These are phyloP conservation scores for Kryptolebias marmoratus DNA, from an alignment of 2,113 vertebrate species.

Conservation along the genomic window DNA sequence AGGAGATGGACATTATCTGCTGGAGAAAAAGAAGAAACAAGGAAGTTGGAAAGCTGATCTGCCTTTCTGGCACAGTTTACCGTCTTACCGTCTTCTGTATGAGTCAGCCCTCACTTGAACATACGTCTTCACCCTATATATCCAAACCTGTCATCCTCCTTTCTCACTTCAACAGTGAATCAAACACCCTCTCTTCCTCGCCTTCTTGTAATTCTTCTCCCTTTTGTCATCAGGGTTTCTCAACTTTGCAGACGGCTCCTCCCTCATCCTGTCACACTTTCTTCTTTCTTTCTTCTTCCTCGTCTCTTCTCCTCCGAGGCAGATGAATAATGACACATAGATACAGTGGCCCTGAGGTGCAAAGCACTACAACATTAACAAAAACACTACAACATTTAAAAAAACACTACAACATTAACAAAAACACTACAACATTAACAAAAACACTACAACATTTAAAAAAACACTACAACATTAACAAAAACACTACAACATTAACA, in stretches of 20 bases:
- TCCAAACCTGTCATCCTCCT: conserved; percentile 12
- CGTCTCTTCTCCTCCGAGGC: not conserved
- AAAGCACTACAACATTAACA: no score
- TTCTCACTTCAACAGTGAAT: not conserved
- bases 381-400: no score
- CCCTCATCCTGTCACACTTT: not conserved
- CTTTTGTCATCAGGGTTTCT: not conserved
- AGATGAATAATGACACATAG: not conserved
- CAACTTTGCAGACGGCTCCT: not conserved
- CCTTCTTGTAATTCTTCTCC: not conserved
- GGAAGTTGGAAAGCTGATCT: conserved; percentile 6
- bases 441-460: no score
- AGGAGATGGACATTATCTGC: conserved; percentile 34
- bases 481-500: no score
- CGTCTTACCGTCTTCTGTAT: not conserved
- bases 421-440: no score
- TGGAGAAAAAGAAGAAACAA: not conserved
- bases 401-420: no score
- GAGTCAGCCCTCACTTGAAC: not conserved
- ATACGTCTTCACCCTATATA: conserved; percentile 1
- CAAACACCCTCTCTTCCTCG: not conserved
- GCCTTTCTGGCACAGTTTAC: not conserved
- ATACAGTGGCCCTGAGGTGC: no score
- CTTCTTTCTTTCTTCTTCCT: not conserved
- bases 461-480: no score